A percentile compares a stretch with the other conserved stretches of the same genome.
These are phyloP conservation scores for Lichenostomus cassidix DNA, from an alignment of 2,113 vertebrate species.

Conservation along the genomic window DNA sequence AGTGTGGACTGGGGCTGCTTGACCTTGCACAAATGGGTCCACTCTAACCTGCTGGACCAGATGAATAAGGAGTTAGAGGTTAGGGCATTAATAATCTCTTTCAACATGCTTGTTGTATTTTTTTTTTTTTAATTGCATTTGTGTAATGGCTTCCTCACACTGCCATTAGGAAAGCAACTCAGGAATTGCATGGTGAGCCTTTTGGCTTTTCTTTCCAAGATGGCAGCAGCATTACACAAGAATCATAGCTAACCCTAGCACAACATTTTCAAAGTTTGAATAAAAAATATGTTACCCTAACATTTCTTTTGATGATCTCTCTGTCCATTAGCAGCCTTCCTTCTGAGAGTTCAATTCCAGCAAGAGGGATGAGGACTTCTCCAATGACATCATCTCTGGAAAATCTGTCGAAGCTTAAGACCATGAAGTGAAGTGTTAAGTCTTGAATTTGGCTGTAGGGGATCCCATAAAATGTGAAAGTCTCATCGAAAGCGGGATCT, in stretches of 20 bases:
- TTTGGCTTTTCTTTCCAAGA: neutral
- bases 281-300: conserved; percentile 84
- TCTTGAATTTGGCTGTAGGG: conserved; percentile 88
- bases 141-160: neutral
- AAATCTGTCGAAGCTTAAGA: conserved; percentile 96
- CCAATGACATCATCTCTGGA: conserved; percentile 96
- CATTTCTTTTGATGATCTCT: conserved; percentile 94
- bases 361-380: conserved; percentile 90
- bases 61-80: neutral
- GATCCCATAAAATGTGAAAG: conserved; percentile 96
- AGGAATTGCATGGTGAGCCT: neutral
- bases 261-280: neutral
- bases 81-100: neutral
- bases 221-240: neutral
- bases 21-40: neutral
- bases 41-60: neutral
- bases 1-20: neutral
- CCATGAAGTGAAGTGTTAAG: conserved; percentile 90
- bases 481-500: conserved; percentile 96
- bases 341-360: conserved; percentile 87
- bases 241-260: neutral
- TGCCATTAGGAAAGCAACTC: neutral
- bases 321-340: conserved; percentile 92
- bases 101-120: neutral
- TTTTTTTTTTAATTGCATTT: neutral